Percentiles rank a stretch among this genome's conserved stretches.
Conservation (phyloP, 1,140 invertebrate species). For the Tetraneura akinire region DNA sequence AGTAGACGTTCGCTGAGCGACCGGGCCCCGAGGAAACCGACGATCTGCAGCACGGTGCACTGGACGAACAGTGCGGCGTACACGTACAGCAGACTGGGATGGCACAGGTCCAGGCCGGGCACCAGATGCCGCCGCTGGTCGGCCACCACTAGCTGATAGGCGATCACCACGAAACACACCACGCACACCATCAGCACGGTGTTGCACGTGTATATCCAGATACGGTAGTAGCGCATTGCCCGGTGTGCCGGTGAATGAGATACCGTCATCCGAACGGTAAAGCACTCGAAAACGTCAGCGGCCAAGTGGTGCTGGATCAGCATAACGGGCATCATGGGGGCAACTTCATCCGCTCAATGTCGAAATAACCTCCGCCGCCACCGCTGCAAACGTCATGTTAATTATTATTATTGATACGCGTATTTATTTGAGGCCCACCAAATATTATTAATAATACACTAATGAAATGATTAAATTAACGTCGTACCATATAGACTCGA, state of each 20-base stretch:
- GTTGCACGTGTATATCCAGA: constrained; percentile 92
- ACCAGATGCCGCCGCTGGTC: constrained; percentile 66
- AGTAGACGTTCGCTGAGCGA: constrained; percentile 77
- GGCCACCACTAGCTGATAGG: constrained; percentile 69
- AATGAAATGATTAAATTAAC: too few relatives aligned
- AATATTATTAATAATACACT: too few relatives aligned
- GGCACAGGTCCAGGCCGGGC: constrained; percentile 72
- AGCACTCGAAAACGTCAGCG: constrained; percentile 44
- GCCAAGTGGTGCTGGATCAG: constrained; percentile 52
- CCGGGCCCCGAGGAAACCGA: constrained; percentile 79
- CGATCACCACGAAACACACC: constrained; percentile 76
- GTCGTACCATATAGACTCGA: too few relatives aligned
- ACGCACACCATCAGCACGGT: constrained; percentile 79
- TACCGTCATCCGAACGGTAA: constrained; percentile 51
- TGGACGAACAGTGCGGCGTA: constrained; percentile 77
- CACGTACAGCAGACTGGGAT: constrained; percentile 78
- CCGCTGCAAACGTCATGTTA: too few relatives aligned
- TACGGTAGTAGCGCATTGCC: constrained; percentile 75
- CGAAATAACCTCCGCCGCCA: neutral
- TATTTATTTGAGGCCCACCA: too few relatives aligned
- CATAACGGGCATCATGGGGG: constrained; percentile 52
- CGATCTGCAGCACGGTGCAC: constrained; percentile 61
- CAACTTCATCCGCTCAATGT: constrained; percentile 45
- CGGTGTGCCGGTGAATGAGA: constrained; percentile 53
- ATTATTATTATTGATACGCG: too few relatives aligned